Conservation (phyloP, 2,888 invertebrate species). For the Elgonia sp. region DNA sequence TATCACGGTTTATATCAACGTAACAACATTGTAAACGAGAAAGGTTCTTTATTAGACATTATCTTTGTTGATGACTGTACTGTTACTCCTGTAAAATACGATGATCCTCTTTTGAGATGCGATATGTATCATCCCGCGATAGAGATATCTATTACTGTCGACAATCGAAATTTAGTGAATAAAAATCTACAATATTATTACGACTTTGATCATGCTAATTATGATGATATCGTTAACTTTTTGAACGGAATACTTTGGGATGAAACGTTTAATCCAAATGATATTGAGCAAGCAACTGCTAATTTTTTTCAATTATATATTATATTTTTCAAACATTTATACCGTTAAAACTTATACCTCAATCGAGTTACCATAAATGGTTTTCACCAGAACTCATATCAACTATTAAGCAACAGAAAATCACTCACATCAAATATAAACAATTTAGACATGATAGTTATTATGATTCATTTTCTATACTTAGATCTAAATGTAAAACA, state of each 20-base stretch:
- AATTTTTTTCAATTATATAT: too few relatives aligned
- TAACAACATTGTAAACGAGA: neutral
- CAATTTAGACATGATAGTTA: neutral
- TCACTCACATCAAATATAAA: neutral
- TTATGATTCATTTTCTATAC: neutral
- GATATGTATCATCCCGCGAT: slow-evolving; percentile 6
- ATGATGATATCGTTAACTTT: too few relatives aligned
- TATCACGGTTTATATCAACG: neutral
- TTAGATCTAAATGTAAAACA: neutral
- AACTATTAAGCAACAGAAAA: neutral
- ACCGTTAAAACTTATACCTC: too few relatives aligned
- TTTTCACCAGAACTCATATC: neutral
- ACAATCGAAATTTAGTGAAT: too few relatives aligned
- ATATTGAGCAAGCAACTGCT: too few relatives aligned
- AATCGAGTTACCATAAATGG: neutral
- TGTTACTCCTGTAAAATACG: neutral
- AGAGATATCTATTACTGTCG: neutral
- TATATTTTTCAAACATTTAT: too few relatives aligned
- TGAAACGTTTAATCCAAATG: too few relatives aligned
- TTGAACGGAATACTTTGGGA: too few relatives aligned
- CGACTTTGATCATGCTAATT: too few relatives aligned
- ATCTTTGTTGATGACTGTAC: neutral
- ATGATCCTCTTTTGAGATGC: neutral
- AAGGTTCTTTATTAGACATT: neutral
- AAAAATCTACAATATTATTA: too few relatives aligned